phyloP scores from a whole-genome alignment of 2,797 vertebrate genomes.

The Anolis apletophallus region DNA sequence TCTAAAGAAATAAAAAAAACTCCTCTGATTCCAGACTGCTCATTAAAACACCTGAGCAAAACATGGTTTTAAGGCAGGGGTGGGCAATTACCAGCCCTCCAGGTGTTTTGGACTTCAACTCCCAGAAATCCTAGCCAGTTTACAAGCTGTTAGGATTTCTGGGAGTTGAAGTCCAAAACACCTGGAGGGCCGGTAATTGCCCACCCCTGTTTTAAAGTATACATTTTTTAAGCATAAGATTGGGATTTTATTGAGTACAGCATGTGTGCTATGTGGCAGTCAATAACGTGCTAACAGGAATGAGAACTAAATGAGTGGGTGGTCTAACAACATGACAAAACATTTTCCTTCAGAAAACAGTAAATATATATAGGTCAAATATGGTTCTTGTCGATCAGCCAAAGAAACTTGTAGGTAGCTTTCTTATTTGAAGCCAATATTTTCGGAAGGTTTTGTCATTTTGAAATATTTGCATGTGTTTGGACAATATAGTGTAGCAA shows the following conservation, averaged over 20 bases:
- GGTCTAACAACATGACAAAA: conserved; percentile 1
- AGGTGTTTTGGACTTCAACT: too few relatives aligned
- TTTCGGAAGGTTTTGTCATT: not conserved
- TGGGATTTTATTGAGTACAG: not conserved
- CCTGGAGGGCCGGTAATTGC: too few relatives aligned
- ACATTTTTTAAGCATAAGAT: not conserved
- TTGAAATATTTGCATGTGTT: not conserved
- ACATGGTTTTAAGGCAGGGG: not conserved
- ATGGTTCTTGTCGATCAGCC: not conserved
- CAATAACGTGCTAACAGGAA: not conserved
- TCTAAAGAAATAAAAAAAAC: too few relatives aligned
- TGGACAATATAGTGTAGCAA: not conserved
- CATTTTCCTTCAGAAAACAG: not conserved
- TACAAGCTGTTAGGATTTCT: too few relatives aligned
- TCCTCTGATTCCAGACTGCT: not conserved
- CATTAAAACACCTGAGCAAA: not conserved
- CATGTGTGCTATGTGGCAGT: not conserved
- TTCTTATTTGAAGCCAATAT: not conserved
- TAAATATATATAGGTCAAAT: conserved; percentile 5
- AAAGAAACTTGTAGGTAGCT: not conserved
- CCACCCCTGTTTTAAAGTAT: not conserved
- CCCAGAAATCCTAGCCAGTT: too few relatives aligned
- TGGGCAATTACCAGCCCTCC: too few relatives aligned
- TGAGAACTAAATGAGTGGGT: conserved; percentile 9
- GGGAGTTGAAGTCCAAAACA: too few relatives aligned